A percentile compares a stretch with the other conserved stretches of the same genome.
These are phyloP conservation scores for Amaurobius ferox DNA, from an alignment of 2,888 invertebrate species.

Conservation along the genomic window DNA sequence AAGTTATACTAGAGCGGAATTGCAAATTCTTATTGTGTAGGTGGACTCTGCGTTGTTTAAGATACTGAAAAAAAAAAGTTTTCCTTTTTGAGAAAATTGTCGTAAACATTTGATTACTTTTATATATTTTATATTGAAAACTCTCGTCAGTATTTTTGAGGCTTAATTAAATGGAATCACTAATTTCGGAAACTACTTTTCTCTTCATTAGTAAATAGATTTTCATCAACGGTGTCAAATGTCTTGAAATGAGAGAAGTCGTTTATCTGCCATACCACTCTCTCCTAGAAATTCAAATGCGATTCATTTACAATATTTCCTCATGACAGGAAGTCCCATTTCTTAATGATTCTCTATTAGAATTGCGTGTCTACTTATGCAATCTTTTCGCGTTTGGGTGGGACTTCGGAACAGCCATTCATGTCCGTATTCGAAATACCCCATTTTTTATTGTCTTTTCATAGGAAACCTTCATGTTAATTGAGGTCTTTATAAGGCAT, in stretches of 20 bases:
- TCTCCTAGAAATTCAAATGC: not conserved
- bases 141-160: too few relatives aligned
- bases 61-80: too few relatives aligned
- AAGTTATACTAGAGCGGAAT: too few relatives aligned
- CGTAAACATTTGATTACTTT: too few relatives aligned
- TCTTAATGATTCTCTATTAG: slow-evolving; percentile 1
- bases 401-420: not conserved
- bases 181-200: too few relatives aligned
- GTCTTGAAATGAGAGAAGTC: not conserved
- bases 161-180: too few relatives aligned
- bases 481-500: not conserved
- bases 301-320: not conserved
- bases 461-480: not conserved
- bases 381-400: not conserved
- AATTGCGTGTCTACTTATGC: not conserved
- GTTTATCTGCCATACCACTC: not conserved
- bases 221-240: not conserved
- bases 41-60: too few relatives aligned
- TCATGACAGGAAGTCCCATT: not conserved
- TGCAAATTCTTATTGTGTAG: too few relatives aligned
- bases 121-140: too few relatives aligned
- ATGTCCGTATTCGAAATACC: not conserved
- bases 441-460: not conserved
- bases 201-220: too few relatives aligned
- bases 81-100: too few relatives aligned